phyloP scores from a whole-genome alignment of 2,797 vertebrate species.

The Pantherophis alleghaniensis region DNA sequence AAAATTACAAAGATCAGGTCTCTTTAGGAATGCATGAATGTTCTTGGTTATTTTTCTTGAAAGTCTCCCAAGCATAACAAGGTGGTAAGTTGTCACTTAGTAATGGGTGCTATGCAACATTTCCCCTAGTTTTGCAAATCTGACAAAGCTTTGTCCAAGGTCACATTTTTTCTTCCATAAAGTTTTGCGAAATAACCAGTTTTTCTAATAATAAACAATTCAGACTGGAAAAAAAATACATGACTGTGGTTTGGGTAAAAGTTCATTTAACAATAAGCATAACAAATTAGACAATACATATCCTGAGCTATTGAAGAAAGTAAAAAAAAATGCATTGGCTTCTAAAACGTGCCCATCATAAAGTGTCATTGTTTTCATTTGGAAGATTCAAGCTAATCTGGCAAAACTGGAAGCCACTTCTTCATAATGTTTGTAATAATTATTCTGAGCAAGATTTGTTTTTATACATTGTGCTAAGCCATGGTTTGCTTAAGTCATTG shows the following conservation, averaged over 20 bases:
- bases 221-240: slow-evolving; percentile 18
- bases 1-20: slow-evolving; percentile 37
- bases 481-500: background rate
- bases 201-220: slow-evolving; percentile 63
- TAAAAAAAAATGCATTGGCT: background rate
- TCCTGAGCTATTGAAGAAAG: background rate
- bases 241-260: slow-evolving; percentile 62
- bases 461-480: fast-evolving
- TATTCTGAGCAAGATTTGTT: background rate
- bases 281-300: background rate
- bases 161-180: slow-evolving; percentile 60
- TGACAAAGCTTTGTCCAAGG: slow-evolving; percentile 64
- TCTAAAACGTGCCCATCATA: background rate
- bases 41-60: slow-evolving; percentile 38
- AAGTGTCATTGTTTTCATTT: background rate
- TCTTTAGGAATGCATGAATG: slow-evolving; percentile 12
- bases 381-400: background rate
- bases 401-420: background rate
- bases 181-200: slow-evolving; percentile 64
- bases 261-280: slow-evolving; percentile 49
- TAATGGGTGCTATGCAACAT: slow-evolving; percentile 65
- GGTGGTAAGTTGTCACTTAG: slow-evolving; percentile 50
- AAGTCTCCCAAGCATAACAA: slow-evolving; percentile 58
- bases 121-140: slow-evolving; percentile 70
- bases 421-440: background rate